phyloP scores from a whole-genome alignment of 2,888 invertebrate genomes.

The Linnaemya vulpina region DNA sequence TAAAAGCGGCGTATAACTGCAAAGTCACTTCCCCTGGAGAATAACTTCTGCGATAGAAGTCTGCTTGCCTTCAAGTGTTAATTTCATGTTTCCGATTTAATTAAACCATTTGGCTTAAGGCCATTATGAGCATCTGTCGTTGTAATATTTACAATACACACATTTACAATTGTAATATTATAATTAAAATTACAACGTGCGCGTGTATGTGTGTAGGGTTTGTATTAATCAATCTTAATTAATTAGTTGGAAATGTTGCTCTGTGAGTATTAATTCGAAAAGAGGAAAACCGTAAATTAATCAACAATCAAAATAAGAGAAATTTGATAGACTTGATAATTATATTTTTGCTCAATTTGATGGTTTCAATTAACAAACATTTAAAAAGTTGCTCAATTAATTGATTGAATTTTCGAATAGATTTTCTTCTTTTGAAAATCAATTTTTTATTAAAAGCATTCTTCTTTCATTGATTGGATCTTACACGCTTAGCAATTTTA shows the following conservation, averaged over 20 bases:
- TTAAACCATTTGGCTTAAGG: background rate
- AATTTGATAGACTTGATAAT: background rate
- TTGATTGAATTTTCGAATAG: background rate
- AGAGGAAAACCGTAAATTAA: background rate
- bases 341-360: background rate
- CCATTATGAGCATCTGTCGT: background rate
- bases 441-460: background rate
- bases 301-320: background rate
- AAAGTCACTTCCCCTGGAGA: no score
- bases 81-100: background rate
- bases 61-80: background rate
- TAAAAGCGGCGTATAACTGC: no score
- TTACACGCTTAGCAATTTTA: background rate
- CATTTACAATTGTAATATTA: background rate
- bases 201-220: background rate
- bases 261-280: slow-evolving; percentile 7
- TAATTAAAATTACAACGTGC: background rate
- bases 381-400: background rate
- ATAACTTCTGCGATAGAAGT: background rate
- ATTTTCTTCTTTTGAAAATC: background rate
- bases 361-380: background rate
- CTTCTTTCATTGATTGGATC: background rate
- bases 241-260: background rate
- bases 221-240: slow-evolving; percentile 37
- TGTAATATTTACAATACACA: background rate